A percentile compares a stretch with the other conserved stretches of the same genome.
These are phyloP conservation scores for Cavia porcellus DNA, from an alignment of 2,113 vertebrate species.

Conservation along the genomic window DNA sequence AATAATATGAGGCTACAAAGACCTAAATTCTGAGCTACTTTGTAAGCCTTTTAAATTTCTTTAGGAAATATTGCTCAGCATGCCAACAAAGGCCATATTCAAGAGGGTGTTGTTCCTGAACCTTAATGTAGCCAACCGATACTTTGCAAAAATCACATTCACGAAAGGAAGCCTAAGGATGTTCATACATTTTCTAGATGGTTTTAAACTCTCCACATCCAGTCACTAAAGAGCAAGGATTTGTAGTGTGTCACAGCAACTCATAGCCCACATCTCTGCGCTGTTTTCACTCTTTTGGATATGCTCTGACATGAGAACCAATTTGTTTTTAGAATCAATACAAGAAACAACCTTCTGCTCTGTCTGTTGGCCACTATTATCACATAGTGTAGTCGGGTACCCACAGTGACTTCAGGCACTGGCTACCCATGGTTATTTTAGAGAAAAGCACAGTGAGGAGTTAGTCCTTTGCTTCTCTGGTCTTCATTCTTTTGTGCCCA, in stretches of 20 bases:
- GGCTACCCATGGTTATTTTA: neutral
- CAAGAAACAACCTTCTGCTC: neutral
- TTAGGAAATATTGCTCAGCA: neutral
- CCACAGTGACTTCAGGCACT: neutral
- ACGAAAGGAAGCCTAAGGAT: neutral
- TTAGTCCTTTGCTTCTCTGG: neutral
- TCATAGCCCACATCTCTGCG: too few relatives aligned
- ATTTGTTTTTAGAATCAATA: neutral
- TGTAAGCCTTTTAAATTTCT: neutral
- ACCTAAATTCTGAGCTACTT: neutral
- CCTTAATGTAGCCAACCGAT: neutral
- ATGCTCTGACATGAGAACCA: neutral
- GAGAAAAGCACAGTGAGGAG: neutral
- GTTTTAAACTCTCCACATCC: neutral
- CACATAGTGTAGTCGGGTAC: neutral
- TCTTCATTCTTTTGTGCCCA: neutral
- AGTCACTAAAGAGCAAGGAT: neutral
- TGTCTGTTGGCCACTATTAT: neutral
- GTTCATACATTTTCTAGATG: neutral
- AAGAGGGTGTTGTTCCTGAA: neutral
- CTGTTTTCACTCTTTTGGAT: neutral
- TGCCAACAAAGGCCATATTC: neutral
- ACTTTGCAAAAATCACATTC: conserved; percentile 22
- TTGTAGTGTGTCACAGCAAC: neutral
- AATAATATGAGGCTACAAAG: neutral